These are phyloP conservation scores for Corvus moneduloides DNA, from an alignment of 2,113 vertebrate genomes.

Conservation along the genomic window DNA sequence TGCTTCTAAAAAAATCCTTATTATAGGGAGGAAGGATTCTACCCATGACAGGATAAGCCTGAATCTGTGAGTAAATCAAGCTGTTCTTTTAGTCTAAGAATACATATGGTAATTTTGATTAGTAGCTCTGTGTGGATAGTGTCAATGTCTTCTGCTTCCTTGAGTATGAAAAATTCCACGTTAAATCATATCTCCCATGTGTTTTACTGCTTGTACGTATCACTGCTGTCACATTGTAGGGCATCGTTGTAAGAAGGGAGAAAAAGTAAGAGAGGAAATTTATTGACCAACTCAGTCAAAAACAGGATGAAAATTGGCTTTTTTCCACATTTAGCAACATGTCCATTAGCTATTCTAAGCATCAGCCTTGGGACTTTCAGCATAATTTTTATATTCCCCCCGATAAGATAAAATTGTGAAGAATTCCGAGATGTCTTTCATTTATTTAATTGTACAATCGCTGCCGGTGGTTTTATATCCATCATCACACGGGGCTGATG, in stretches of 20 bases:
- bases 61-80: neutral
- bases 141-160: constrained; percentile 60
- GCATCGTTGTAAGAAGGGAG: neutral
- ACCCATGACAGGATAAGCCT: neutral
- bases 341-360: neutral
- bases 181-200: constrained; percentile 4
- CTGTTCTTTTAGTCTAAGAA: constrained; percentile 11
- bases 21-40: constrained; percentile 2
- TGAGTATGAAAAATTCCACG: constrained; percentile 44
- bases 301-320: neutral
- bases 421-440: neutral
- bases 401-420: neutral
- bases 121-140: constrained; percentile 7
- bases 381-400: neutral
- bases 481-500: neutral
- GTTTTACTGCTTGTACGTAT: neutral
- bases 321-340: neutral
- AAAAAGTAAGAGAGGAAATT: constrained; percentile 8
- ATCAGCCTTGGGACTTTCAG: neutral
- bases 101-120: constrained; percentile 21
- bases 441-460: constrained; percentile 29
- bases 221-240: constrained; percentile 5
- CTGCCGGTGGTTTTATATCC: neutral
- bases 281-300: constrained; percentile 27
- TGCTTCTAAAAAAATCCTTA: constrained; percentile 8